Percentiles rank a stretch among this genome's conserved stretches.
These are phyloP conservation scores for Uropsilus gracilis DNA, from an alignment of 2,113 vertebrate genomes.

Conservation along the genomic window DNA sequence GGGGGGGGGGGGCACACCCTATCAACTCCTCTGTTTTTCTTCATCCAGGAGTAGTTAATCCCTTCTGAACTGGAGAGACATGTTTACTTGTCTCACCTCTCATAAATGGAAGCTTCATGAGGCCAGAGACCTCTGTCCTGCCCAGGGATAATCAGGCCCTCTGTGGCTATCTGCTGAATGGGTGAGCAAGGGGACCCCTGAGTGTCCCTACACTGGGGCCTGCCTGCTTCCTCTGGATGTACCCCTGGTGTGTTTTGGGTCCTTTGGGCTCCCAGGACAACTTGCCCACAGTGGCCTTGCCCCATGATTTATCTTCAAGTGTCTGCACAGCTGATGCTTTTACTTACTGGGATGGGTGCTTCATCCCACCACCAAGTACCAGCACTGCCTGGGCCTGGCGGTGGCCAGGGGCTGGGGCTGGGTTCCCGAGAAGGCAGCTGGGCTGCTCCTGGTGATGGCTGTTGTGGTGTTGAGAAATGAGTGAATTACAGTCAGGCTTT, in stretches of 20 bases:
- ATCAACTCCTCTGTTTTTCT: neutral
- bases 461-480: neutral
- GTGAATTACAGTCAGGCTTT: fast-evolving
- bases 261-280: neutral
- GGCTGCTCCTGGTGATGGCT: neutral
- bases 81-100: too few relatives aligned
- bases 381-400: neutral
- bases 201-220: fast-evolving
- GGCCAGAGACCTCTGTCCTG: neutral
- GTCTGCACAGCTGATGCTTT: neutral
- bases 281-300: neutral
- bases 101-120: neutral
- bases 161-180: too few relatives aligned
- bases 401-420: neutral
- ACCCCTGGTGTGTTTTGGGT: neutral
- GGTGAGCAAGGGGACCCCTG: neutral
- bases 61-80: neutral
- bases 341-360: neutral
- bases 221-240: neutral
- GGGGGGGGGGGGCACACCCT: too few relatives aligned
- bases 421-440: neutral
- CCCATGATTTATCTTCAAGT: fast-evolving
- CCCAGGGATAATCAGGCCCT: neutral
- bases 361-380: fast-evolving
- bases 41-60: fast-evolving